A percentile compares a stretch with the other conserved stretches of the same genome.
phyloP scores from a whole-genome alignment of 2,797 vertebrate species.

The Valencia hispanica region DNA sequence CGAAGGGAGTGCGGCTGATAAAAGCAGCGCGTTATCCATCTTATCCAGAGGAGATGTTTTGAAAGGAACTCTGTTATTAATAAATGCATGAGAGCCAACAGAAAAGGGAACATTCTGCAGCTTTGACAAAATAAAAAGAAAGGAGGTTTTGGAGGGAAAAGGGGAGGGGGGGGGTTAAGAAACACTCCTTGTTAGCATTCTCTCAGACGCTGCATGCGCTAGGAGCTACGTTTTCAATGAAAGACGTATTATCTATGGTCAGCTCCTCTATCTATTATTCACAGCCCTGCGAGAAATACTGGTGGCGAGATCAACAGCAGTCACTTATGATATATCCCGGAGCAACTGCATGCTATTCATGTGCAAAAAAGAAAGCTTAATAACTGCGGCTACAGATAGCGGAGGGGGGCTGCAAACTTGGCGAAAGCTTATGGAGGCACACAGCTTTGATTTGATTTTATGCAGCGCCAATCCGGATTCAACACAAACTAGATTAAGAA shows the following conservation, averaged over 20 bases:
- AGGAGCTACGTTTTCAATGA: conserved; percentile 68
- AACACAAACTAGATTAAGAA: conserved; percentile 51
- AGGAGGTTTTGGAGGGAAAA: background rate
- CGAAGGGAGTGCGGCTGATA: conserved; percentile 57
- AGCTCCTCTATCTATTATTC: conserved; percentile 79
- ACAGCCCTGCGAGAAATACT: conserved; percentile 72
- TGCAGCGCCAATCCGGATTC: conserved; percentile 44
- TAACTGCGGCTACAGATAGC: conserved; percentile 55
- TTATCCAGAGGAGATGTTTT: conserved; percentile 78
- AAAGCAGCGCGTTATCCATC: conserved; percentile 76
- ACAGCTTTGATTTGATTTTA: conserved; percentile 60
- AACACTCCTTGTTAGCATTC: conserved; percentile 69
- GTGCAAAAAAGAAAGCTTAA: conserved; percentile 67
- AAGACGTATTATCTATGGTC: conserved; percentile 71
- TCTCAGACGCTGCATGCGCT: conserved; percentile 54
- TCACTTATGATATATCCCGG: conserved; percentile 71
- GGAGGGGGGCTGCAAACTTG: conserved; percentile 67
- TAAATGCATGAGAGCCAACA: conserved; percentile 78
- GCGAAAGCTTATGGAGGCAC: conserved; percentile 57
- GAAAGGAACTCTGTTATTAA: conserved; percentile 77
- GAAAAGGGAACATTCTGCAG: conserved; percentile 70
- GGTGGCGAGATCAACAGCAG: conserved; percentile 78
- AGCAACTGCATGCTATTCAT: conserved; percentile 62
- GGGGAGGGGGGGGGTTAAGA: background rate
- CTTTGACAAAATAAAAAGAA: conserved; percentile 67